A percentile compares a stretch with the other conserved stretches of the same genome.
Evolutionary conservation across 2,888 invertebrate species (phyloP).

Genomic region (Eupithecia pulchellata): DNA sequence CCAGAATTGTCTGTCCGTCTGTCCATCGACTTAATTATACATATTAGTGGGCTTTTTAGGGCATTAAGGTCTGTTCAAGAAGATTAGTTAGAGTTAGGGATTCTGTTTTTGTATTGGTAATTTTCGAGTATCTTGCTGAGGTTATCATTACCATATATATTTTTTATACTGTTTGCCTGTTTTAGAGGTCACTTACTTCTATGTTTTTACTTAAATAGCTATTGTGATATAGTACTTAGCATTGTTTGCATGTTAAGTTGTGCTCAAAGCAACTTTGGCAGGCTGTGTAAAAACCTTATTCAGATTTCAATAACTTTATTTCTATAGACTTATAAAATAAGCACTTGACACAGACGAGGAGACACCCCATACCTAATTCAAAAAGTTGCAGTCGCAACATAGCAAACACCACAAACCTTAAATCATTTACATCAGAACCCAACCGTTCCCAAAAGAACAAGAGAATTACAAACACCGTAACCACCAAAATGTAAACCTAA

Average conservation of each 20-base stretch:
- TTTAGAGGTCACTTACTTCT: not conserved
- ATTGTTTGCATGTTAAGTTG: not conserved
- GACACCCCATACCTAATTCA: too few relatives aligned
- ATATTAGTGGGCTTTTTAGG: slow-evolving; percentile 57
- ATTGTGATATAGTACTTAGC: not conserved
- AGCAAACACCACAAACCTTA: not conserved
- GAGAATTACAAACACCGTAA: slow-evolving; percentile 9
- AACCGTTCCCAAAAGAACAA: not conserved
- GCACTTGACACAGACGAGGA: too few relatives aligned
- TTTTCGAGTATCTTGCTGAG: not conserved
- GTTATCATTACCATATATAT: not conserved
- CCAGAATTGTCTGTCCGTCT: slow-evolving; percentile 54
- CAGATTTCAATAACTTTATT: too few relatives aligned
- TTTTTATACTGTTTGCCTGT: not conserved
- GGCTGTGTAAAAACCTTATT: not conserved
- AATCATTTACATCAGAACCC: not conserved
- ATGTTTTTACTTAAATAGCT: not conserved
- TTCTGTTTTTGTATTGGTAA: slow-evolving; percentile 1
- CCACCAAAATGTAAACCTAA: slow-evolving; percentile 14
- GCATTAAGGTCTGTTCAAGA: slow-evolving; percentile 44
- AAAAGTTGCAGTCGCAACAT: not conserved
- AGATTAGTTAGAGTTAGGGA: slow-evolving; percentile 23
- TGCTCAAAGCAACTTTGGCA: not conserved
- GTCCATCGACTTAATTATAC: slow-evolving; percentile 59
- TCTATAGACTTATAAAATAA: too few relatives aligned